Evolutionary conservation across 2,113 vertebrate genomes (phyloP).

Genomic region (Myotis brandtii): DNA sequence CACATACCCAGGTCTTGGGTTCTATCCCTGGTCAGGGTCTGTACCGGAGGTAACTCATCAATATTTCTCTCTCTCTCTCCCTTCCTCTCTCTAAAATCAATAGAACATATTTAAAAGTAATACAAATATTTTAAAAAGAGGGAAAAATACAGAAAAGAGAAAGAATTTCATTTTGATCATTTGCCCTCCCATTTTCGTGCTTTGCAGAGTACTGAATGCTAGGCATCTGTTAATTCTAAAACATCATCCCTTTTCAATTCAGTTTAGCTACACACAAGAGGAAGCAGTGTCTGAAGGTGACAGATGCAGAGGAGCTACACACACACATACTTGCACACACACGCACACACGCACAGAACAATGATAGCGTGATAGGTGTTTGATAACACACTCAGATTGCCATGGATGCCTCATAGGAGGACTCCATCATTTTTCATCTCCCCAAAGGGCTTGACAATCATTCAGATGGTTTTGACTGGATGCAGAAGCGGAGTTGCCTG

Average conservation of each 20-base stretch:
- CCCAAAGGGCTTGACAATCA: not conserved
- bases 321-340: too few species aligned
- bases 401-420: not conserved
- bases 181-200: not conserved
- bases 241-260: not conserved
- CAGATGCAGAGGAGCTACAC: not conserved
- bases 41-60: too few species aligned
- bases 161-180: not conserved
- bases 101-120: too few species aligned
- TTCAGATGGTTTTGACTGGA: not conserved
- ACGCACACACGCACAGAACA: not conserved
- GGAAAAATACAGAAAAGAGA: not conserved
- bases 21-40: too few species aligned
- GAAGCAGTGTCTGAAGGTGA: not conserved
- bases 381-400: not conserved
- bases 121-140: not conserved
- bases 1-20: too few species aligned
- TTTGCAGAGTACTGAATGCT: not conserved
- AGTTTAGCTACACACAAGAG: not conserved
- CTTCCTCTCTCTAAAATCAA: too few species aligned
- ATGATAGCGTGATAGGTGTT: not conserved
- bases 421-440: not conserved
- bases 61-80: too few species aligned
- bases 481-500: not conserved
- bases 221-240: conserved; percentile 15